These are phyloP conservation scores for Trilocha varians DNA, from an alignment of 2,888 invertebrate genomes.

Conservation along the genomic window DNA sequence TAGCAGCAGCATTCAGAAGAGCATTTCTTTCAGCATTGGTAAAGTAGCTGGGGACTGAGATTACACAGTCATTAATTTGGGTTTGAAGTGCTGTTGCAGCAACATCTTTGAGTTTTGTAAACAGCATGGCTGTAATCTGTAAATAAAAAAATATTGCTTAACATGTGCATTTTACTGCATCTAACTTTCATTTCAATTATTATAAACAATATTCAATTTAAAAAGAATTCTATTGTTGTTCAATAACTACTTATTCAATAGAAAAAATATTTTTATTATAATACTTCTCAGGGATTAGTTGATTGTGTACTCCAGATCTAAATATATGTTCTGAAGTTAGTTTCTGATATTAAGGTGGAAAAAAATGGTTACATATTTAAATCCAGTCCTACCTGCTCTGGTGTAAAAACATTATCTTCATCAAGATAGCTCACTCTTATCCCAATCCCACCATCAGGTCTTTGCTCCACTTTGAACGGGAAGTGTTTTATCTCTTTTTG, in stretches of 20 bases:
- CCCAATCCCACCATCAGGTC: slow-evolving; percentile 86
- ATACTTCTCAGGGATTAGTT: no score
- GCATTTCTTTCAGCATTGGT: slow-evolving; percentile 96
- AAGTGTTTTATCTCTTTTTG: slow-evolving; percentile 86
- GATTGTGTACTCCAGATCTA: no score
- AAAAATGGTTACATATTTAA: no score
- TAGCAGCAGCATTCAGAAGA: slow-evolving; percentile 90
- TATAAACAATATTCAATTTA: no score
- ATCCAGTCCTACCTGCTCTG: slow-evolving; percentile 89
- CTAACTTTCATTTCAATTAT: no score
- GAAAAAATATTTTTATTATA: no score
- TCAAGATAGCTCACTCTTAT: slow-evolving; percentile 91
- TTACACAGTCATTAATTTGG: slow-evolving; percentile 94
- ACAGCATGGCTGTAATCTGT: slow-evolving; percentile 91
- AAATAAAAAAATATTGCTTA: no score
- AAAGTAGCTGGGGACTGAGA: slow-evolving; percentile 94
- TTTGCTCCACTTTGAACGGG: slow-evolving; percentile 85
- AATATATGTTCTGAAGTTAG: no score
- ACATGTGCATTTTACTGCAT: no score
- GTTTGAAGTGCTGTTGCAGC: slow-evolving; percentile 90
- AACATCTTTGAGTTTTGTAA: slow-evolving; percentile 96
- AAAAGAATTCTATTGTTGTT: no score
- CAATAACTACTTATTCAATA: no score
- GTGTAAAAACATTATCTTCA: slow-evolving; percentile 87
- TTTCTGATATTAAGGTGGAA: no score